Evolutionary conservation across 92 coral and sea anemone species (phyloP), one percentile per base, ranked within the genome.

Genomic region (Blastomussa wellsi): DNA sequence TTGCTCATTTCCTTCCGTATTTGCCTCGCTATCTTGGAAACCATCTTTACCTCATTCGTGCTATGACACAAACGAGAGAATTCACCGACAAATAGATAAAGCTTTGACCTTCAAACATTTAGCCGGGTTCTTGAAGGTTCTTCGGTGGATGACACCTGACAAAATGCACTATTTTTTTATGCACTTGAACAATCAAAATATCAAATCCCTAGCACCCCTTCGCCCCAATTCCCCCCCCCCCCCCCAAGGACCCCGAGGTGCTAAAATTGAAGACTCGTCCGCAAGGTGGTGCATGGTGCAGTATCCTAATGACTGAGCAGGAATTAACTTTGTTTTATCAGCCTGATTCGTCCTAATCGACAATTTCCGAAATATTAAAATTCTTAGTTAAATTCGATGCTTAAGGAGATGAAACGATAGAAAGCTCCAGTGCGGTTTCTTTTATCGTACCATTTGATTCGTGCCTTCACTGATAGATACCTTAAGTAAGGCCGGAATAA

Each of bases 321-420:
- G 84, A 80, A 33, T 80, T 68, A 67, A 47, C 55, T 47, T 67
- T 20, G 65, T 31, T 66, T 53, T 36, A 17, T 16, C 41, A 35
- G 75, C 44, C 26, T 20, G 75, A 33, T 37, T 4, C 47, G 28
- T 26, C 10, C 74, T 80, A 80, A 80, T 80, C 33, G 84, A 73
- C 32, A 69, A 80, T 80, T 80, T 80, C 76, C 84, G 84, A 67
- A 49, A 26, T 37, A 79, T 60, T n/a, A 47, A 36, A 60, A 79
- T 65, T 60, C 17, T 62, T 11, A 62, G 15, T 60, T 39, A 59
- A 38, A 60, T 79, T 70, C 52, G 7, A 79, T 55, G 64, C 39
- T 78, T 60, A 29, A 12, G 35, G n/a, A 47, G 44, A 26, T 26
- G 14, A 79, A 13, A 28, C 22, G 22, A 62, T 36, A 38, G 49